These are phyloP conservation scores for Alloscopus bannaensis DNA, from an alignment of 2,888 invertebrate species.

Conservation along the genomic window DNA sequence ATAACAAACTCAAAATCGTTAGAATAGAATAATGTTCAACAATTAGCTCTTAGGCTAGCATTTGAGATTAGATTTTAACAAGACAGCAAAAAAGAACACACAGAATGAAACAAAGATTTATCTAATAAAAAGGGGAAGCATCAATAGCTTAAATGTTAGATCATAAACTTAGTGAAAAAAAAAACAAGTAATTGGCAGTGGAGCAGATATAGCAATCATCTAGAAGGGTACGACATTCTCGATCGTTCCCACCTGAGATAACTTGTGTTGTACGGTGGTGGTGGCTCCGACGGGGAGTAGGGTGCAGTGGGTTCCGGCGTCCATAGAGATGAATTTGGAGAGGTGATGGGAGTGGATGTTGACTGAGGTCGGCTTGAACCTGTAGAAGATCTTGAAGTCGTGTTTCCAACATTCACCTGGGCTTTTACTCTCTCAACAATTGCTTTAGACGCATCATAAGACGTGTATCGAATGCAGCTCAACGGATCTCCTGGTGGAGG, in stretches of 20 bases:
- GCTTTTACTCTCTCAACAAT: constrained; percentile 68
- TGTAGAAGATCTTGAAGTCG: constrained; percentile 9
- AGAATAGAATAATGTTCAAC: too few species aligned
- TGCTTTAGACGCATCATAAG: constrained; percentile 67
- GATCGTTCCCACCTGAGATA: constrained; percentile 68
- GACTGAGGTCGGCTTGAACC: constrained; percentile 48
- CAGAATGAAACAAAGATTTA: too few species aligned
- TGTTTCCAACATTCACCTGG: constrained; percentile 50
- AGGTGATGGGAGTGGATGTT: constrained; percentile 65
- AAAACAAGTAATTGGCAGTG: too few species aligned
- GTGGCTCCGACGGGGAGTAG: constrained; percentile 64
- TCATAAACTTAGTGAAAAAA: too few species aligned
- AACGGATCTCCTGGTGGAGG: constrained; percentile 72
- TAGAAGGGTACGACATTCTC: constrained; percentile 38
- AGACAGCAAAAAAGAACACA: too few species aligned
- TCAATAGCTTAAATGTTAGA: too few species aligned
- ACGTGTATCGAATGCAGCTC: constrained; percentile 70
- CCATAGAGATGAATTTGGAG: constrained; percentile 61
- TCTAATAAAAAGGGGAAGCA: too few species aligned
- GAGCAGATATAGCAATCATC: too few species aligned
- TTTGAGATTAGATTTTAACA: too few species aligned
- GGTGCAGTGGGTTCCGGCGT: constrained; percentile 64
- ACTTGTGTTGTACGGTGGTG: constrained; percentile 72
- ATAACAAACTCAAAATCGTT: too few species aligned
- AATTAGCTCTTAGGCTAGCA: too few species aligned